Percentiles rank a stretch among this genome's conserved stretches.
Conservation (phyloP, 2,113 vertebrate species). For the Tor tambroides region DNA sequence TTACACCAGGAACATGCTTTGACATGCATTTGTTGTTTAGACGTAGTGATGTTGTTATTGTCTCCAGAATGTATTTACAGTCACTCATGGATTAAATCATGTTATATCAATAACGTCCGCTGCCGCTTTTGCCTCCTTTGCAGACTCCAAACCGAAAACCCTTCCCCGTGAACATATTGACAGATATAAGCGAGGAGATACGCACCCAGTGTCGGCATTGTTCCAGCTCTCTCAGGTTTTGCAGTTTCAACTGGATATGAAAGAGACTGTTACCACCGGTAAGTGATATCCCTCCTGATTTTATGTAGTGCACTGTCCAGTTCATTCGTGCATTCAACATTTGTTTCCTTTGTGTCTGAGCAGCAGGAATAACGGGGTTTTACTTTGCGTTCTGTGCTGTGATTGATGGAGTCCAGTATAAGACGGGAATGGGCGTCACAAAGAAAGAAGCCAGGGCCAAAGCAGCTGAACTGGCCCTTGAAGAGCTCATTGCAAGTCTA, state of each 20-base stretch:
- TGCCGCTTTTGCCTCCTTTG: not conserved
- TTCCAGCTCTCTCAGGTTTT: slow-evolving; percentile 80
- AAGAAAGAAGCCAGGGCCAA: slow-evolving; percentile 87
- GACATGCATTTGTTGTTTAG: too few species aligned
- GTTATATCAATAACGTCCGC: not conserved
- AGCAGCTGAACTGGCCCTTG: slow-evolving; percentile 86
- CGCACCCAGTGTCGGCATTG: slow-evolving; percentile 84
- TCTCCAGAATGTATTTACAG: too few species aligned
- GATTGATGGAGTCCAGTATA: slow-evolving; percentile 85
- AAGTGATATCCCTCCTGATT: slow-evolving; percentile 35
- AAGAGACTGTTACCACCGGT: slow-evolving; percentile 88
- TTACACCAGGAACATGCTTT: too few species aligned
- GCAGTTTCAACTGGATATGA: slow-evolving; percentile 81
- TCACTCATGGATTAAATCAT: not conserved
- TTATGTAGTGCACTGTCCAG: not conserved
- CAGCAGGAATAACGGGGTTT: slow-evolving; percentile 77
- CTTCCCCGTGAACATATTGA: slow-evolving; percentile 72
- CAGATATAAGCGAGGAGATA: slow-evolving; percentile 76
- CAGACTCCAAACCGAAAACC: slow-evolving; percentile 60
- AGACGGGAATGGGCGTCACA: slow-evolving; percentile 86
- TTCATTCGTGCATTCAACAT: not conserved
- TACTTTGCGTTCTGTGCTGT: slow-evolving; percentile 94
- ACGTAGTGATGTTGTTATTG: too few species aligned
- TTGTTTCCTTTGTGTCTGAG: slow-evolving; percentile 49
- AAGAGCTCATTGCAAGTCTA: slow-evolving; percentile 79